These are phyloP conservation scores for Natator depressus DNA, from an alignment of 2,113 vertebrate genomes.

Conservation along the genomic window DNA sequence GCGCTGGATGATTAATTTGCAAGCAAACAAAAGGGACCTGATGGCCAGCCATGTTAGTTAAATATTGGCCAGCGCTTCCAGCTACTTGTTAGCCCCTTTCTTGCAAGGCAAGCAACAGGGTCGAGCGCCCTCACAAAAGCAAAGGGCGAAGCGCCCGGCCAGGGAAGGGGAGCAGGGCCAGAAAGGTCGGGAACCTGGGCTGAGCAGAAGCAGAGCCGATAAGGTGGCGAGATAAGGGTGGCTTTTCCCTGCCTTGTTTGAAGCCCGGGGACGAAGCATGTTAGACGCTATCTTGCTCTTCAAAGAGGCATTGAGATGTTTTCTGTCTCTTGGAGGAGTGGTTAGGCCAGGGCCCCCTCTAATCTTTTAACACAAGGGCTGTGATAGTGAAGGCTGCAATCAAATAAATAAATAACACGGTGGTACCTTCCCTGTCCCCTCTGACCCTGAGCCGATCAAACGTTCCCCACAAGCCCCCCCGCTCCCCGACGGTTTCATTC, in stretches of 20 bases:
- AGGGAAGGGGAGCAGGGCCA: neutral
- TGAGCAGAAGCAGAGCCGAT: slow-evolving; percentile 22
- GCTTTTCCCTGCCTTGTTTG: slow-evolving; percentile 35
- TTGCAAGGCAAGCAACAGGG: neutral
- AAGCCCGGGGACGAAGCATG: slow-evolving; percentile 5
- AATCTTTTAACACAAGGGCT: slow-evolving; percentile 10
- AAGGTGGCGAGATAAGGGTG: slow-evolving; percentile 34
- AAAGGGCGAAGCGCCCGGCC: neutral
- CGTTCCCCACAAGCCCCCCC: neutral
- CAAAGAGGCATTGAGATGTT: slow-evolving; percentile 56
- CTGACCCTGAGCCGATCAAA: neutral
- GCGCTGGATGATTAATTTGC: slow-evolving; percentile 91
- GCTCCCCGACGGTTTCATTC: too few relatives aligned
- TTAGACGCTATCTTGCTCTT: slow-evolving; percentile 63
- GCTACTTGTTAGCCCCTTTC: slow-evolving; percentile 78
- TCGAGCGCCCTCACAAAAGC: neutral
- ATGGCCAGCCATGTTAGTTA: slow-evolving; percentile 85
- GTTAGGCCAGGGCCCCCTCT: slow-evolving; percentile 23
- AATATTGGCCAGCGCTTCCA: slow-evolving; percentile 88
- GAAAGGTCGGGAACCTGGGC: neutral
- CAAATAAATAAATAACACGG: neutral
- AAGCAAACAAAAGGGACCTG: slow-evolving; percentile 91
- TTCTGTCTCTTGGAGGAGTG: slow-evolving; percentile 34
- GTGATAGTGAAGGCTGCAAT: neutral
- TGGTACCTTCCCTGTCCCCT: neutral